Percentiles rank a stretch among this genome's conserved stretches.
Evolutionary conservation across 2,113 vertebrate genomes (phyloP).

Genomic region (Hemichromis elongatus): DNA sequence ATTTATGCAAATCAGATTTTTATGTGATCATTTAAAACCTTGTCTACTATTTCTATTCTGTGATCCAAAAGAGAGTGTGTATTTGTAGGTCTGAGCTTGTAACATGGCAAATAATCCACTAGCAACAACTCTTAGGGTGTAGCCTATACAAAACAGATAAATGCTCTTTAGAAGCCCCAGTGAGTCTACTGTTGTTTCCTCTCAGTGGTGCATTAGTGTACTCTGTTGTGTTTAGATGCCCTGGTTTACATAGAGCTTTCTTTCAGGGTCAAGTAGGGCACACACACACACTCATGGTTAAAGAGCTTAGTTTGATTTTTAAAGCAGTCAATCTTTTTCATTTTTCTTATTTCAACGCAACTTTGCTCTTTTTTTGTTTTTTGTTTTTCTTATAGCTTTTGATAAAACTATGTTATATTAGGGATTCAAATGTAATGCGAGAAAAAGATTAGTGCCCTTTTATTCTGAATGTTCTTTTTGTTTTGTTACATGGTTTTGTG

Average conservation of each 20-base stretch:
- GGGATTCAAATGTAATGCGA: not conserved
- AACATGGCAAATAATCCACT: not conserved
- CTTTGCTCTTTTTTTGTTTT: not conserved
- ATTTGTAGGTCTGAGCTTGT: not conserved
- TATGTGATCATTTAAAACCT: not conserved
- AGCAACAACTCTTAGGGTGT: not conserved
- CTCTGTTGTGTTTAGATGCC: not conserved
- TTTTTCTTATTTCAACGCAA: constrained; percentile 25
- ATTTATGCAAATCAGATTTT: not conserved
- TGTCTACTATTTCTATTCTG: not conserved
- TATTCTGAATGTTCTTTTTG: not conserved
- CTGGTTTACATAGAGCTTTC: not conserved
- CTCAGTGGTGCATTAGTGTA: not conserved
- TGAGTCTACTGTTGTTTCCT: not conserved
- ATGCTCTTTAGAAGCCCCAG: not conserved
- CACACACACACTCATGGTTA: not conserved
- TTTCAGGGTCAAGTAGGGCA: constrained; percentile 1
- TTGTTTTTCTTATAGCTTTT: not conserved
- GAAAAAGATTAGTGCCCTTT: not conserved
- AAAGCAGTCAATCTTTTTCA: not conserved
- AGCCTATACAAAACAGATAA: not conserved
- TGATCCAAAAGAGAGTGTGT: not conserved
- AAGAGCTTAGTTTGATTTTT: not conserved
- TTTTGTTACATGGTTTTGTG: not conserved
- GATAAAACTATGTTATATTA: not conserved